Evolutionary conservation across 1,140 invertebrate species (phyloP).

Genomic region (Atta colombica): DNA sequence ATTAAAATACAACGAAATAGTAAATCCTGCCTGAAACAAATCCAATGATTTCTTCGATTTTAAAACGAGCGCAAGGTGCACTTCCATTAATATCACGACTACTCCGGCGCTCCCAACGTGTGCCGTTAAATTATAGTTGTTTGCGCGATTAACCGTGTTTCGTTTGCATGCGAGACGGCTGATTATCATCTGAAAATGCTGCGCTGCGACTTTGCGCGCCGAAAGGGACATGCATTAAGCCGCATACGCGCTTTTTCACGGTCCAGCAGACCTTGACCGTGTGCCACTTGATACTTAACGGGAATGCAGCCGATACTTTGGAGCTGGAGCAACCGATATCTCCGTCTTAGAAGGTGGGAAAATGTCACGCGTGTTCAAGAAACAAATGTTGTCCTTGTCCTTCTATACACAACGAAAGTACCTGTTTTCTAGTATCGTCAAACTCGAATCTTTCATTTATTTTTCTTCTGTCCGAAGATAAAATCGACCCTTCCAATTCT

Average conservation of each 20-base stretch:
- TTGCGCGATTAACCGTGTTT: slow-evolving; percentile 64
- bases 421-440: not conserved
- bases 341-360: not conserved
- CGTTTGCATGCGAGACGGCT: slow-evolving; percentile 62
- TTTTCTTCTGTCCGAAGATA: not conserved
- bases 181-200: slow-evolving; percentile 69
- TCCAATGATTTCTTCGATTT: not conserved
- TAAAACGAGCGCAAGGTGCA: not conserved
- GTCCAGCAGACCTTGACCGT: slow-evolving; percentile 53
- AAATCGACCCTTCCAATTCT: not conserved
- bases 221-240: slow-evolving; percentile 60
- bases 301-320: slow-evolving; percentile 34
- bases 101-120: slow-evolving; percentile 13
- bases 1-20: not conserved
- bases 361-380: slow-evolving; percentile 9
- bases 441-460: not conserved
- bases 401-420: not conserved
- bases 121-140: slow-evolving; percentile 67
- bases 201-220: slow-evolving; percentile 17
- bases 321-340: not conserved
- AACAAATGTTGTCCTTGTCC: not conserved
- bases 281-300: slow-evolving; percentile 52
- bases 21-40: not conserved
- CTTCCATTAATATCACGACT: slow-evolving; percentile 45
- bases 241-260: slow-evolving; percentile 52